A percentile compares a stretch with the other conserved stretches of the same genome.
These are phyloP conservation scores for Stenopsyche tienmushanensis DNA, from an alignment of 1,140 invertebrate species.

Conservation along the genomic window DNA sequence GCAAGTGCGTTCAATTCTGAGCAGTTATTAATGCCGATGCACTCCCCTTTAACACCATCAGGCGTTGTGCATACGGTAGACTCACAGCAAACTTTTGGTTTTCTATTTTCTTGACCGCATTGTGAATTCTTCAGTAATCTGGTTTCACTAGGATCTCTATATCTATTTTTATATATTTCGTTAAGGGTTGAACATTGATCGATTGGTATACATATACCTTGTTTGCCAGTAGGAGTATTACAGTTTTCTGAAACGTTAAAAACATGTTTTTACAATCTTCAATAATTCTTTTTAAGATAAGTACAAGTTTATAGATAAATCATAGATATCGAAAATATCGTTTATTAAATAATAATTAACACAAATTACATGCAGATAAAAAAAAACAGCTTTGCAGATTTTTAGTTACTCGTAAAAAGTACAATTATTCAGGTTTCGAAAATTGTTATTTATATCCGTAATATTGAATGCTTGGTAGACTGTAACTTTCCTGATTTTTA, in stretches of 20 bases:
- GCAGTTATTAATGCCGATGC: constrained; percentile 48
- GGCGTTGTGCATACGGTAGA: constrained; percentile 42
- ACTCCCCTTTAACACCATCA: constrained; percentile 44
- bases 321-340: too few relatives aligned
- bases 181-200: constrained; percentile 6
- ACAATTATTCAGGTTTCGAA: too few relatives aligned
- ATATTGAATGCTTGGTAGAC: too few relatives aligned
- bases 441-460: too few relatives aligned
- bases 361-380: too few relatives aligned
- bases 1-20: constrained; percentile 45
- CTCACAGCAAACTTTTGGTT: constrained; percentile 16
- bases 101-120: constrained; percentile 6
- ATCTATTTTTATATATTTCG: neutral
- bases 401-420: too few relatives aligned
- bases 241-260: constrained; percentile 17
- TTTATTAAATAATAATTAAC: too few relatives aligned
- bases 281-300: too few relatives aligned
- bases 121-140: constrained; percentile 14
- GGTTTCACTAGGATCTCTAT: neutral
- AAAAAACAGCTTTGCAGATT: too few relatives aligned
- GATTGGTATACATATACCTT: constrained; percentile 18
- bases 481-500: too few relatives aligned
- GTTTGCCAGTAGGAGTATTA: constrained; percentile 1
- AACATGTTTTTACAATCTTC: neutral
- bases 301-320: too few relatives aligned